These are phyloP conservation scores for Tethea ocularis DNA, from an alignment of 2,888 invertebrate species.

Conservation along the genomic window DNA sequence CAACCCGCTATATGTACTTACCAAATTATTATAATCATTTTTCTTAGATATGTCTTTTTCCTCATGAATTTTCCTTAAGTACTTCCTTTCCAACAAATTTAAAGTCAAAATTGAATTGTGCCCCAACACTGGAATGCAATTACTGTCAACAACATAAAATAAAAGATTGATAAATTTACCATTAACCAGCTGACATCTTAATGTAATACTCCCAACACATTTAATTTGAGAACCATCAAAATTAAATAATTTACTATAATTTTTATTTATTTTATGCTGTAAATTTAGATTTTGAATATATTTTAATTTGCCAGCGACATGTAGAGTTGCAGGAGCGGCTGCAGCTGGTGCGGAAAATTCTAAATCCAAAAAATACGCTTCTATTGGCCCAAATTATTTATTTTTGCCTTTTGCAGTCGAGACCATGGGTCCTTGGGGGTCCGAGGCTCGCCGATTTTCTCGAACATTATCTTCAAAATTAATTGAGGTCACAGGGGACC, in stretches of 20 bases:
- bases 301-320: no score
- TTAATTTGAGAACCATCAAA: not conserved
- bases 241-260: not conserved
- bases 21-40: constrained; percentile 11
- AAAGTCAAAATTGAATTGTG: not conserved
- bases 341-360: no score
- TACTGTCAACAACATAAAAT: not conserved
- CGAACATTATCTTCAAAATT: no score
- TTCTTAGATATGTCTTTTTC: no score
- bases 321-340: no score
- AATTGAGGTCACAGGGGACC: no score
- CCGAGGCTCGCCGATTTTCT: no score
- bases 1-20: constrained; percentile 15
- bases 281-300: constrained; percentile 2
- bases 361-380: no score
- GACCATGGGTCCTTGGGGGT: no score
- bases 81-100: constrained; percentile 3
- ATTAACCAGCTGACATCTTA: not conserved
- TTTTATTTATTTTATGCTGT: not conserved
- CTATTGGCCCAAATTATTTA: no score
- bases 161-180: not conserved
- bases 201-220: constrained; percentile 2
- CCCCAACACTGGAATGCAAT: constrained; percentile 1
- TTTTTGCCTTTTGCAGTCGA: no score
- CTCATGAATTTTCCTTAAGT: constrained; percentile 5